Percentiles rank a stretch among this genome's conserved stretches.
These are phyloP conservation scores for Automeris io DNA, from an alignment of 2,888 invertebrate species.

Conservation along the genomic window DNA sequence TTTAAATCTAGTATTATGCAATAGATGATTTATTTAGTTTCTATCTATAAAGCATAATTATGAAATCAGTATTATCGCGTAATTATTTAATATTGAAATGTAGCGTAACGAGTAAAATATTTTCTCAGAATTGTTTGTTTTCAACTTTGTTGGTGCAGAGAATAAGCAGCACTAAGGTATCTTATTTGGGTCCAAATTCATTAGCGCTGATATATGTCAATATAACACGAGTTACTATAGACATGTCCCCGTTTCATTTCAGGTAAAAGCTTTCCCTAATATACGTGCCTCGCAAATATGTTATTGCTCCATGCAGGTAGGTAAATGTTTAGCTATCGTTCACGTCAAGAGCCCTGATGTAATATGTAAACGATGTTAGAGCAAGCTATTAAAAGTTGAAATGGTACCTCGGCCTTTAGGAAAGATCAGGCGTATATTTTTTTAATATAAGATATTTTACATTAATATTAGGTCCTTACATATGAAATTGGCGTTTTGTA, in stretches of 20 bases:
- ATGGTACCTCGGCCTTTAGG: no score
- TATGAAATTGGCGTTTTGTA: no score
- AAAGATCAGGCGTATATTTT: no score
- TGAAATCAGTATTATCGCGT: neutral
- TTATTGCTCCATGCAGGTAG: conserved; percentile 25
- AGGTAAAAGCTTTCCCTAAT: conserved; percentile 53
- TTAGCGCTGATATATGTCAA: conserved; percentile 27
- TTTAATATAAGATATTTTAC: no score
- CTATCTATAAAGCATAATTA: no score
- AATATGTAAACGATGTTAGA: conserved; percentile 12
- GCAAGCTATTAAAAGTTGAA: no score
- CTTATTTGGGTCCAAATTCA: conserved; percentile 24
- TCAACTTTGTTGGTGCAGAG: conserved; percentile 4
- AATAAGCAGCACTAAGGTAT: conserved; percentile 19
- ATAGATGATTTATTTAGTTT: no score
- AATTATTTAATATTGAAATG: conserved; percentile 8
- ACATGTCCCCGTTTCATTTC: conserved; percentile 32
- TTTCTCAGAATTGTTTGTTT: conserved; percentile 16
- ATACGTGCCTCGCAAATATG: conserved; percentile 34
- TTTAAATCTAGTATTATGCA: no score
- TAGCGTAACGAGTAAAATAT: conserved; percentile 15
- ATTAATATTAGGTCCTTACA: no score
- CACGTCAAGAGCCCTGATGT: conserved; percentile 9
- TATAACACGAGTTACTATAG: conserved; percentile 24
- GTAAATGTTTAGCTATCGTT: conserved; percentile 22